phyloP scores from a whole-genome alignment of 2,113 vertebrate genomes.

The Scomber japonicus region DNA sequence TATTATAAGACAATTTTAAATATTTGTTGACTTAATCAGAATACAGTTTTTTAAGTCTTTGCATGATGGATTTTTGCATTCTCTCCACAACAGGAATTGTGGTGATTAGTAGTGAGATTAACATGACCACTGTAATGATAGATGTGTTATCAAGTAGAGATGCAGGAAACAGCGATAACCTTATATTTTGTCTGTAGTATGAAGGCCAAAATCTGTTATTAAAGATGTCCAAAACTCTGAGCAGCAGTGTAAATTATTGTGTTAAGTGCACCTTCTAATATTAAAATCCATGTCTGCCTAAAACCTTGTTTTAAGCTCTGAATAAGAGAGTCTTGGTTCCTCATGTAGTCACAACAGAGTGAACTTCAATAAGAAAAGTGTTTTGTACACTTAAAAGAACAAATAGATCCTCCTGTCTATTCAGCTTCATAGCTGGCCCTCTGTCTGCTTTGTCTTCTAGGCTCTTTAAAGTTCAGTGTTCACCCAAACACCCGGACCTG shows the following conservation, averaged over 20 bases:
- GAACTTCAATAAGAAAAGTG: conserved; percentile 41
- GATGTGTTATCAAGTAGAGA: not conserved
- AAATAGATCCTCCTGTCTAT: conserved; percentile 53
- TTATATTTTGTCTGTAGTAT: not conserved
- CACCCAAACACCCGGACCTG: conserved; percentile 71
- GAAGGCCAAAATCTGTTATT: not conserved
- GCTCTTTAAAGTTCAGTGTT: conserved; percentile 59
- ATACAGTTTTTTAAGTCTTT: not conserved
- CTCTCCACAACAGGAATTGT: not conserved
- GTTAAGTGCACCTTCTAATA: conserved; percentile 11
- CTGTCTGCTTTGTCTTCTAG: conserved; percentile 73
- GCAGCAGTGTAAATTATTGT: not conserved
- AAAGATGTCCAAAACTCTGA: not conserved
- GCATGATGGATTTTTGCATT: not conserved
- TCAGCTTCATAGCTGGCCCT: conserved; percentile 40
- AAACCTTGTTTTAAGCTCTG: conserved; percentile 20
- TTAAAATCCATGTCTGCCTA: not conserved
- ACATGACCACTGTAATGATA: not conserved
- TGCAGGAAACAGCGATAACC: not conserved
- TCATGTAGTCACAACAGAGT: conserved; percentile 74
- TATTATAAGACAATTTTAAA: not conserved
- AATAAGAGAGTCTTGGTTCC: conserved; percentile 28
- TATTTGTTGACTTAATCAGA: not conserved
- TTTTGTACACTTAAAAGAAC: conserved; percentile 34
- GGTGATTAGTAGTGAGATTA: not conserved